Conservation (phyloP, 2,888 invertebrate species). For the Orthosia cruda region DNA sequence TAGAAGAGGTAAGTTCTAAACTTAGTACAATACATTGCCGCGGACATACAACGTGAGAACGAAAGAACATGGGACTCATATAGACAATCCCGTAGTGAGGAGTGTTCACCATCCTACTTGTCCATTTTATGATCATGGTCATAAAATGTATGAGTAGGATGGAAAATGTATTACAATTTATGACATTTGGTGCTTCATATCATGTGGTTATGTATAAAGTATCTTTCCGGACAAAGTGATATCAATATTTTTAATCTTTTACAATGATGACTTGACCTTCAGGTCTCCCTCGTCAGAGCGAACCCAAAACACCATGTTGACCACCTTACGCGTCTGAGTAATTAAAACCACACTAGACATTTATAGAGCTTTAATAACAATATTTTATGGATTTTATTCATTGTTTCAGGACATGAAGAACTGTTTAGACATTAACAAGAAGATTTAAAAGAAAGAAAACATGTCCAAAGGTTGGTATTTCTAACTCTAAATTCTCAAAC, state of each 20-base stretch:
- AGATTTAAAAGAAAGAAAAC: background rate
- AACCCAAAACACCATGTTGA: constrained; percentile 86
- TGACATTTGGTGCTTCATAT: too few species aligned
- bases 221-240: too few species aligned
- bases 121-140: too few species aligned
- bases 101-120: too few species aligned
- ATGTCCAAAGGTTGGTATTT: background rate
- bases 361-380: background rate
- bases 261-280: constrained; percentile 86
- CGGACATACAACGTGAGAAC: background rate
- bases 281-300: constrained; percentile 90
- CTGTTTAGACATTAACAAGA: background rate
- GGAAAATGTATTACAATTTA: too few species aligned
- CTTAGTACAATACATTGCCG: background rate
- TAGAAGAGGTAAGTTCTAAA: constrained; percentile 1
- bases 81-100: too few species aligned
- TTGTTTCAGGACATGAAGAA: constrained; percentile 21
- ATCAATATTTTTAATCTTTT: too few species aligned
- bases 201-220: too few species aligned
- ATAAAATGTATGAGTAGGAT: too few species aligned
- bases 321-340: constrained; percentile 79
- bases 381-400: constrained; percentile 1
- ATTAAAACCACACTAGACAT: background rate
- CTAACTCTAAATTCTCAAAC: too few species aligned
- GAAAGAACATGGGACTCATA: background rate